Evolutionary conservation across 2,888 invertebrate genomes (phyloP), one percentile per base, ranked within the genome.

Genomic region (Invenusta paracnida): DNA sequence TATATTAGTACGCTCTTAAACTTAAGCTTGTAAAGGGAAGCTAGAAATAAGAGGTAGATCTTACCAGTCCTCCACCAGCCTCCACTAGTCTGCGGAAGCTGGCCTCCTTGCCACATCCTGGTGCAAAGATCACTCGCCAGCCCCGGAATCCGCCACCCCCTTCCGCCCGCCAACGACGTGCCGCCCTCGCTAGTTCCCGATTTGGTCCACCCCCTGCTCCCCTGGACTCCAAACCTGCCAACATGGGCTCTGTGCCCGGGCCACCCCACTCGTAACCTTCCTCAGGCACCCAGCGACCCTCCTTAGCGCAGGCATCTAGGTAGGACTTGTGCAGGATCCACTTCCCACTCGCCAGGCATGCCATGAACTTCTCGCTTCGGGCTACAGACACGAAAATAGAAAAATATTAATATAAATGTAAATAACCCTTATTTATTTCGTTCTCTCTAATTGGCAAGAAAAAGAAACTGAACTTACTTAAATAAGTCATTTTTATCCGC

Each of bases 251-350:
- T 17, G 85, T 85, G 17, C 86, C 79, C 1, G 31, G 30, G 13
- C 87, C 87, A 23, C 87, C 87, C 87, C 87, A 87, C 30, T 87
- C 85, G 66, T 85, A 87, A 0, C 29, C 89, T n/a, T 91, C 89
- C 31, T 89, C 86, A 0, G 89, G 88, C 48, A 94, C 90, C 88
- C 93, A 95, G 86, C 89, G 89, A 0, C 93, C 93, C 0, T 92
- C 92, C 29, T 93, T 92, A 5, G 93, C 91, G 85, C 94, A 95
- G 81, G 94, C 93, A 1, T 94, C 93, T 0, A 96, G 91, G 89
- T 96, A 97, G 0, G 94, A 93, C 0, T 94, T 93, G 89, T 95
- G 95, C n/a, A 97, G 91, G 13, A 97, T 93, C 96, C 96, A 97
- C 89, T 95, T 94, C 25, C 97, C 97, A 0, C 95, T 93, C 0